Percentiles rank a stretch among this genome's conserved stretches.
Conservation (phyloP, 2,113 vertebrate genomes). For the Aspiorhynchus laticeps region DNA sequence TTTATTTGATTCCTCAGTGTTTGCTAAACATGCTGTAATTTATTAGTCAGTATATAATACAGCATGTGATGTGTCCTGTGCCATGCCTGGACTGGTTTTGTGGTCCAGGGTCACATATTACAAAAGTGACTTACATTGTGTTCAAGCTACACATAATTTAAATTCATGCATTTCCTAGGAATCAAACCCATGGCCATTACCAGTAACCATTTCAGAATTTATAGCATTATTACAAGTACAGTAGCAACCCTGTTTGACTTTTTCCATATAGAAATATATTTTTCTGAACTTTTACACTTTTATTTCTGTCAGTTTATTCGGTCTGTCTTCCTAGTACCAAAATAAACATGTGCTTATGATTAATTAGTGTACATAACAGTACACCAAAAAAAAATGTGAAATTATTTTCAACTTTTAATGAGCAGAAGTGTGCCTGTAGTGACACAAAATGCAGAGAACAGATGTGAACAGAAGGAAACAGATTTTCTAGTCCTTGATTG, state of each 20-base stretch:
- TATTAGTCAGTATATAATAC: no score
- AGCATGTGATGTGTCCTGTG: no score
- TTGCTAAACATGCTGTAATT: no score
- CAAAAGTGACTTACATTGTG: not conserved
- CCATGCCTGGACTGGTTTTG: no score
- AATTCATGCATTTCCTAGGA: not conserved
- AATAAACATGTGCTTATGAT: not conserved
- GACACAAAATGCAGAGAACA: conserved; percentile 14
- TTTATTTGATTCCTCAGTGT: no score
- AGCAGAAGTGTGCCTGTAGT: conserved; percentile 4
- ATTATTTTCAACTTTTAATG: not conserved
- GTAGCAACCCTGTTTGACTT: not conserved
- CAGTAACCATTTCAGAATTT: not conserved
- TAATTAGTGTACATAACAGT: not conserved
- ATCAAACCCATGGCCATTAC: not conserved
- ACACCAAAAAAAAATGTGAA: not conserved
- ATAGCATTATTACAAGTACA: not conserved
- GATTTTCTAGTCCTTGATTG: conserved; percentile 4
- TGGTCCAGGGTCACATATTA: no score
- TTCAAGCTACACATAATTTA: not conserved
- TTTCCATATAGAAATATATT: not conserved
- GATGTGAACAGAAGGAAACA: conserved; percentile 17
- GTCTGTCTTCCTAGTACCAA: not conserved
- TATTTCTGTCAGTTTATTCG: not conserved
- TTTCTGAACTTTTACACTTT: not conserved